Conservation (phyloP, 2,113 vertebrate species). For the Thinocorus orbignyianus region DNA sequence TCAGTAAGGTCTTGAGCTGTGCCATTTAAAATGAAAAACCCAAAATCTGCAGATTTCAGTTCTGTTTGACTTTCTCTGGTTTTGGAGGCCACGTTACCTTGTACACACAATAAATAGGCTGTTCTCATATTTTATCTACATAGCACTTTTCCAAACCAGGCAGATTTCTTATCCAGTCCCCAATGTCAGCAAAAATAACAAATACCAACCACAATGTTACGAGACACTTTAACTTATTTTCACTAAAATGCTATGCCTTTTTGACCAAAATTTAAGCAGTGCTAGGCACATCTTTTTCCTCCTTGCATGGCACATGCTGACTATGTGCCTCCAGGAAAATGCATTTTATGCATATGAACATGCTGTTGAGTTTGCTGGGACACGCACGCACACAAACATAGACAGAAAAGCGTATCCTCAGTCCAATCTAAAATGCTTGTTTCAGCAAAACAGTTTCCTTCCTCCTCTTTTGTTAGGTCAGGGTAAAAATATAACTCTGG, state of each 20-base stretch:
- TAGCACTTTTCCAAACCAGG: constrained; percentile 1
- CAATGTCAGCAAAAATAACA: constrained; percentile 23
- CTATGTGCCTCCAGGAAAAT: constrained; percentile 26
- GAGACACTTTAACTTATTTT: constrained; percentile 6
- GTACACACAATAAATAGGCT: neutral
- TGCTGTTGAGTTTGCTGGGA: constrained; percentile 6
- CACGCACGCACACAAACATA: neutral
- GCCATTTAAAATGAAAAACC: neutral
- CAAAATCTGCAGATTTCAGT: neutral
- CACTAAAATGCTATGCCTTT: constrained; percentile 15
- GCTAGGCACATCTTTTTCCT: neutral
- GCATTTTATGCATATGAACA: constrained; percentile 13
- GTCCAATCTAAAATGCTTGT: neutral
- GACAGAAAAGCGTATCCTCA: constrained; percentile 14
- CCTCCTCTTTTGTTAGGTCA: constrained; percentile 51
- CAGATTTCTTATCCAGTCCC: constrained; percentile 23
- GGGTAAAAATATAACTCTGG: constrained; percentile 43
- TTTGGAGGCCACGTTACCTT: neutral
- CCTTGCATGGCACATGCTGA: neutral
- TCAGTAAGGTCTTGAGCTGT: neutral
- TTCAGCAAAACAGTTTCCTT: constrained; percentile 63
- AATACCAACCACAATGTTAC: neutral
- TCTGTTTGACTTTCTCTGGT: neutral
- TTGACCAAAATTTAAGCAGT: neutral
- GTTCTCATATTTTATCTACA: neutral